phyloP scores from a whole-genome alignment of 53 echinoderm and acorn worm species.

The Stichopus horrens region DNA sequence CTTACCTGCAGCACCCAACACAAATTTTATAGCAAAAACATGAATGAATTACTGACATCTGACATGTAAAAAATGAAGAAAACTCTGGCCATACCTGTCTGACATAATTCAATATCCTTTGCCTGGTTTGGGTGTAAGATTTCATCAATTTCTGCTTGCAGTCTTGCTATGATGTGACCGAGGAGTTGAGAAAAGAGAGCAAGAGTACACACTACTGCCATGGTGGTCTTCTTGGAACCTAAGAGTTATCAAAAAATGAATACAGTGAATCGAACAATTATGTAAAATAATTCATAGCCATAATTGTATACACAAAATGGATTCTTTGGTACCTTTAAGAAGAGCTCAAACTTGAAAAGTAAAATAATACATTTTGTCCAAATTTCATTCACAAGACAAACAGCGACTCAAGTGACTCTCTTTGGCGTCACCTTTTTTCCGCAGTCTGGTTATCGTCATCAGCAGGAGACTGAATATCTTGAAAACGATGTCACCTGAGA shows the following conservation, averaged over 20 bases:
- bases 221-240: constrained; percentile 93
- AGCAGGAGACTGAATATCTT: constrained; percentile 81
- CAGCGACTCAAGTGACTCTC: no score
- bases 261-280: background rate
- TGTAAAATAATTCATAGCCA: no score
- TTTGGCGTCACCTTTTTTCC: constrained; percentile 69
- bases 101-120: background rate
- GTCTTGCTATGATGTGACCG: constrained; percentile 83
- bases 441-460: constrained; percentile 86
- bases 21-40: no score
- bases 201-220: constrained; percentile 89
- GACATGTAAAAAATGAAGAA: no score
- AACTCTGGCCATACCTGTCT: background rate
- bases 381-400: no score
- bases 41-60: no score
- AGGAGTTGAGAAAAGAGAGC: constrained; percentile 94
- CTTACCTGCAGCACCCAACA: no score
- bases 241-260: background rate
- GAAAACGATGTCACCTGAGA: constrained; percentile 80
- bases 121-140: constrained; percentile 70
- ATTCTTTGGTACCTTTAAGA: no score
- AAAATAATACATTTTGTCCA: no score
- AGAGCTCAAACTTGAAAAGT: no score
- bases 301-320: no score
- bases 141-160: constrained; percentile 82